Conservation (phyloP, 2,113 vertebrate genomes). For the Grallaria varia region DNA sequence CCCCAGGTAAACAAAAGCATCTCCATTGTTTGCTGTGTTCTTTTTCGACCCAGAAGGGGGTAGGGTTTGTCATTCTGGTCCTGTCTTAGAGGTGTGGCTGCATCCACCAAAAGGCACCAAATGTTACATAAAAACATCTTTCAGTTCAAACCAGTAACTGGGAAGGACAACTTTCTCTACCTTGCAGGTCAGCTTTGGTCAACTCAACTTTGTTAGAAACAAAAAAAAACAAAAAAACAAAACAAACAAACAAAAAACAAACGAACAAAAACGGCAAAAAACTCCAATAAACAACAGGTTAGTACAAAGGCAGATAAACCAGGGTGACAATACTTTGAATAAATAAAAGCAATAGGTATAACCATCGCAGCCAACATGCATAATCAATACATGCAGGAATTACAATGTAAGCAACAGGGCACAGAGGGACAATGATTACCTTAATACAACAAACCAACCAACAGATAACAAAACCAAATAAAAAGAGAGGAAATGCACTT, state of each 20-base stretch:
- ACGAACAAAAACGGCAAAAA: constrained; percentile 73
- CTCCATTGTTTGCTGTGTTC: background rate
- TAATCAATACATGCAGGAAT: background rate
- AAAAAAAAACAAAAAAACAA: constrained; percentile 55
- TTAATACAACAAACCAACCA: background rate
- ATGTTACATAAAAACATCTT: constrained; percentile 80
- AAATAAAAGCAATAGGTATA: constrained; percentile 41
- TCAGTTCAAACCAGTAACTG: constrained; percentile 77
- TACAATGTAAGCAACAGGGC: constrained; percentile 19
- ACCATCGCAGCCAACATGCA: constrained; percentile 26
- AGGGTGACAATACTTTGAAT: constrained; percentile 48
- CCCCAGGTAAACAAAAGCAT: background rate
- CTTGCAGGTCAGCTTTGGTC: constrained; percentile 99
- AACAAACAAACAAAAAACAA: constrained; percentile 73
- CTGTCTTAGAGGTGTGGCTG: constrained; percentile 70
- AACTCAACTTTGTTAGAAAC: constrained; percentile 95
- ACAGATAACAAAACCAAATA: constrained; percentile 24
- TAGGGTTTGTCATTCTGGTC: background rate
- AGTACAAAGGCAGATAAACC: constrained; percentile 76
- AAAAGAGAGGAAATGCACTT: background rate
- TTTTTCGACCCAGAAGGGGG: background rate
- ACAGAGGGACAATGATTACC: background rate
- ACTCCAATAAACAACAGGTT: constrained; percentile 80
- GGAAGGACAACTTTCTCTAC: constrained; percentile 87
- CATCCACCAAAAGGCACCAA: constrained; percentile 69